Base-by-base conservation (phyloP, 2,797 vertebrate species). In the Melopsittacus undulatus region DNA sequence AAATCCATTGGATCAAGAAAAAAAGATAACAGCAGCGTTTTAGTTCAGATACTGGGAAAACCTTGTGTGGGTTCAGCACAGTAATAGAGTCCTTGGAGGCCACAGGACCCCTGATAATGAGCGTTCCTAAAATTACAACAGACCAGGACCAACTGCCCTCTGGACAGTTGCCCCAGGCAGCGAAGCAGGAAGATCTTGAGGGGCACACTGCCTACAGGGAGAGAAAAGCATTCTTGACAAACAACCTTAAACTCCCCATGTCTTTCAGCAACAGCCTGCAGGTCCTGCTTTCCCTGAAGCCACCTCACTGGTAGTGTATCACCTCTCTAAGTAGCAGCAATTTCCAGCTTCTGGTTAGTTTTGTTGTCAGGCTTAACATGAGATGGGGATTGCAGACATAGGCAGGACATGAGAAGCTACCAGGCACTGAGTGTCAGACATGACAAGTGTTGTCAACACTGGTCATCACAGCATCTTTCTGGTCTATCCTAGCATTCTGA, bases 371-470 rank as follows among this genome's bases (percentile, higher is more conserved):
- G 40, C 42, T 83, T 92, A 29, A 30, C 16, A 24, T 70, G 51
- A 82, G 56, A 20, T 49, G 1, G 30, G 54, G 40, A 29, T 29
- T 38, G 73, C 22, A 72, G 13, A 42, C 13, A 24, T 1, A 64
- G 43, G 46, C 72, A 56, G 72, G 66, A 52, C 54, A 62, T 32
- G 22, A 43, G 64, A 85, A 15, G 61, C 38, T 66, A 68, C 23
- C 13, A 38, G 57, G 42, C 38, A 20, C 12, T 8, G 13, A 14
- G 36, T 80, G 38, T 76, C 51, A 24, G 40, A 18, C 52, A 20
- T 13, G 7, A 59, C 7, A 3, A n/a, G 20, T 27, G 24, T 23
- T 42, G 30, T 30, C 67, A 34, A 8, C 1, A 0, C 13, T 80
- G n/a, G 34, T 59, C 45, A 46, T 34, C 81, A 34, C 27, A 69